Percentiles rank a stretch among this genome's conserved stretches.
These are phyloP conservation scores for Diarsia brunnea DNA, from an alignment of 2,888 invertebrate species.

Conservation along the genomic window DNA sequence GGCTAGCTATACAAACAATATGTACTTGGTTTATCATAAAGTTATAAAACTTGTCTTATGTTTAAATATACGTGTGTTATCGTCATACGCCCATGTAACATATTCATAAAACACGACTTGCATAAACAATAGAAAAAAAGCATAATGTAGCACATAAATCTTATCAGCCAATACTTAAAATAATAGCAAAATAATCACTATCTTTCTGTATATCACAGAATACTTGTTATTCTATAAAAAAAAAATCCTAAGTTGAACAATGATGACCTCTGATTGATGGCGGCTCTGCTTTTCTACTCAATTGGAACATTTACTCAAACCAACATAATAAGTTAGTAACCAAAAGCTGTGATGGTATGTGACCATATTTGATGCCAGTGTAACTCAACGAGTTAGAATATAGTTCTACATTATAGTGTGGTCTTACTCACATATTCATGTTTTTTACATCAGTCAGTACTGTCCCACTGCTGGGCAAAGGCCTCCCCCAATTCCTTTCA, in stretches of 20 bases:
- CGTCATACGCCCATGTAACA: conserved; percentile 3
- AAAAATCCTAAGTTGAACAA: not conserved
- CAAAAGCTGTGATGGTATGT: not conserved
- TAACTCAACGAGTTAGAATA: not conserved
- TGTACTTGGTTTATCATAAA: not conserved
- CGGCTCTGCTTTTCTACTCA: not conserved
- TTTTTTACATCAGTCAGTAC: no score
- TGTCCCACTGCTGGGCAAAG: no score
- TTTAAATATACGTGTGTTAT: conserved; percentile 22
- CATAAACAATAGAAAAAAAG: not conserved
- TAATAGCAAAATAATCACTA: not conserved
- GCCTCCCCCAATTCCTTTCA: no score
- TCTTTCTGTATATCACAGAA: not conserved
- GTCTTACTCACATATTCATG: not conserved
- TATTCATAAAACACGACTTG: conserved; percentile 15
- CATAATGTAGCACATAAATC: not conserved
- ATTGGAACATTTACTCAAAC: not conserved
- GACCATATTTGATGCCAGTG: not conserved
- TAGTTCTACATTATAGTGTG: not conserved
- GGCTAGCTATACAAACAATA: not conserved
- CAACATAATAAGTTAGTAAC: not conserved
- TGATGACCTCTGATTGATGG: not conserved
- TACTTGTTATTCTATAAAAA: not conserved
- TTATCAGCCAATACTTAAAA: conserved; percentile 6
- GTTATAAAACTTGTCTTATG: not conserved